Base-by-base conservation (phyloP, 2,888 invertebrate genomes). In the Nephrocerus scutellatus region DNA sequence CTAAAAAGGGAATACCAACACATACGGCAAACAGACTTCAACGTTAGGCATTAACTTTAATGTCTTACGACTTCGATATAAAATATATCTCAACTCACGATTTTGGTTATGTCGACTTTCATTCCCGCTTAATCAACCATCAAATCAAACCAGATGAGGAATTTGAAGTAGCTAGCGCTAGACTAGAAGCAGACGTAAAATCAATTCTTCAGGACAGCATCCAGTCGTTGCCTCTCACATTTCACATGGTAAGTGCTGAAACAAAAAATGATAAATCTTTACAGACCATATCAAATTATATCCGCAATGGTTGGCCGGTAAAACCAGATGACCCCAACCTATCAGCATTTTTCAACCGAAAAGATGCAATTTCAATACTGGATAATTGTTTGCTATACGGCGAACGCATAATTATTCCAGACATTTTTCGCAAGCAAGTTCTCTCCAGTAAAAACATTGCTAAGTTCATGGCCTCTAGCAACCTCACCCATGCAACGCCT, bases 1-100 rank as follows among this genome's bases (percentile, higher is more conserved):
- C 43, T 29, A 51, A 53, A 36, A 47, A 51, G 45, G 53, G 53
- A 5, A 50, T 36, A n/a, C n/a, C n/a, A n/a, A n/a, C n/a, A n/a
- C n/a, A 29, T 7, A 28, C 23, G 8, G 34, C 33, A 9, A 34
- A 28, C 16, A 24, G 33, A 42, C 24, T 35, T 8, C 35, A 35
- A 16, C 25, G 31, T 8, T 40, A 26, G 25, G 30, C 39, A 7
- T 15, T 40, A 7, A 30, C 34, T 2, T 24, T 40, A 9, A 15
- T 28, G 23, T 12, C 23, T 22, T 36, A 36, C 13, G 30, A 50
- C 33, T 51, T 41, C 19, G 33, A 44, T 10, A 46, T 48, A 10
- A 15, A 44, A 28, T 49, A 50, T 21, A 32, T 31, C 7, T 28
- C 30, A 33, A 47, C 47, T 2, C 23, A 44, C 2, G 32, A 41